Evolutionary conservation across 2,797 vertebrate species (phyloP).

Genomic region (Smutsia gigantea): DNA sequence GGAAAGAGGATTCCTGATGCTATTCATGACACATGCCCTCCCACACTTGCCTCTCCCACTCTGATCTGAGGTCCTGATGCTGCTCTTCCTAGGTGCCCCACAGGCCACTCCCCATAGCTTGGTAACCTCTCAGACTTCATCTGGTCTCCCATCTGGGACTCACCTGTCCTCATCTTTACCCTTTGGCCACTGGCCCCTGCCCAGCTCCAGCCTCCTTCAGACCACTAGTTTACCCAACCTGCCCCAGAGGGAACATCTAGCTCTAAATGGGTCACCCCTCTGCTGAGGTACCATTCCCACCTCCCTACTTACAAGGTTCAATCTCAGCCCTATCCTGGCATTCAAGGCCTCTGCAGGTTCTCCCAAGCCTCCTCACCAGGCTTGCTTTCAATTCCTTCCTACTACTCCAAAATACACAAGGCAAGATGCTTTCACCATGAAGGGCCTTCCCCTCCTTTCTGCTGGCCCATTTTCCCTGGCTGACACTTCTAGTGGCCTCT

Average conservation of each 20-base stretch:
- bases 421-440: not conserved
- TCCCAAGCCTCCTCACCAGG: not conserved
- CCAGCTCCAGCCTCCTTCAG: not conserved
- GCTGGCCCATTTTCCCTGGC: not conserved
- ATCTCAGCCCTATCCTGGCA: not conserved
- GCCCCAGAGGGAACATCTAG: not conserved
- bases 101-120: not conserved
- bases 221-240: not conserved
- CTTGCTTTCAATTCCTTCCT: not conserved
- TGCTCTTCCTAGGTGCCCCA: not conserved
- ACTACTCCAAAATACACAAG: not conserved
- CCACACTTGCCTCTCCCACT: not conserved
- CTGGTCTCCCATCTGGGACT: not conserved
- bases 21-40: accelerated
- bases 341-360: not conserved
- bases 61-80: not conserved
- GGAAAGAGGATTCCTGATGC: not conserved
- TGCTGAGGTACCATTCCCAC: not conserved
- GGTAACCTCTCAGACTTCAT: not conserved
- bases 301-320: not conserved
- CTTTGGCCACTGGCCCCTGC: not conserved
- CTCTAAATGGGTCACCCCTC: not conserved
- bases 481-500: not conserved
- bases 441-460: not conserved
- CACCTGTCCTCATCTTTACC: not conserved